Conservation (phyloP, 1,140 invertebrate genomes). For the Musca domestica region DNA sequence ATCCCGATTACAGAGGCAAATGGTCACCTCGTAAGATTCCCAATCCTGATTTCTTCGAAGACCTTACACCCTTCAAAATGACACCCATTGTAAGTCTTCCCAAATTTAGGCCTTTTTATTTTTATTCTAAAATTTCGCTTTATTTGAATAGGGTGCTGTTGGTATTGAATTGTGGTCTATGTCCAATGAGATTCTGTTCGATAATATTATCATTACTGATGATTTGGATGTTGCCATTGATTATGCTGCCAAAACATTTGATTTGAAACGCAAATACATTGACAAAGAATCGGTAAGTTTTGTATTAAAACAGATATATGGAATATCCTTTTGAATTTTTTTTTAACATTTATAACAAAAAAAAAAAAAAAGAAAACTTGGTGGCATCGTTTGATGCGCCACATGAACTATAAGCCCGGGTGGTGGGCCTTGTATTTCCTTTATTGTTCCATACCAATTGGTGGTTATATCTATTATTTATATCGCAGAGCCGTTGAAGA, state of each 20-base stretch:
- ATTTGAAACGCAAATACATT: slow-evolving; percentile 77
- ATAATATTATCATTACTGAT: slow-evolving; percentile 93
- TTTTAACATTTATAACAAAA: slow-evolving; percentile 23
- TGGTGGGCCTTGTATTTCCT: slow-evolving; percentile 75
- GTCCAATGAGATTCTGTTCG: slow-evolving; percentile 90
- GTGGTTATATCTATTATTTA: slow-evolving; percentile 70
- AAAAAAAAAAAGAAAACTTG: slow-evolving; percentile 60
- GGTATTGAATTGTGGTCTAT: slow-evolving; percentile 99
- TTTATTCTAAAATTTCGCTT: background rate
- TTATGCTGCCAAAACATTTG: slow-evolving; percentile 83
- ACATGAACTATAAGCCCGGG: slow-evolving; percentile 74
- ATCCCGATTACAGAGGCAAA: slow-evolving; percentile 93
- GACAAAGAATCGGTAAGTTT: slow-evolving; percentile 73
- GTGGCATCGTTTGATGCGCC: slow-evolving; percentile 70
- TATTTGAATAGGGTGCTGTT: slow-evolving; percentile 70
- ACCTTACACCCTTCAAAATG: slow-evolving; percentile 86
- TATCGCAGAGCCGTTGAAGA: slow-evolving; percentile 57
- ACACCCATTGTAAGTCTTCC: slow-evolving; percentile 81
- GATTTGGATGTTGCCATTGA: slow-evolving; percentile 73
- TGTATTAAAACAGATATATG: background rate
- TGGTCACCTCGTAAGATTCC: slow-evolving; percentile 84
- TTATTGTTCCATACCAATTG: slow-evolving; percentile 72
- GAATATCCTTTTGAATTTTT: background rate
- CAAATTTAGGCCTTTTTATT: background rate
- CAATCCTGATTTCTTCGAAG: slow-evolving; percentile 93